phyloP scores from a whole-genome alignment of 2,113 vertebrate species.

The Psittacus erithacus region DNA sequence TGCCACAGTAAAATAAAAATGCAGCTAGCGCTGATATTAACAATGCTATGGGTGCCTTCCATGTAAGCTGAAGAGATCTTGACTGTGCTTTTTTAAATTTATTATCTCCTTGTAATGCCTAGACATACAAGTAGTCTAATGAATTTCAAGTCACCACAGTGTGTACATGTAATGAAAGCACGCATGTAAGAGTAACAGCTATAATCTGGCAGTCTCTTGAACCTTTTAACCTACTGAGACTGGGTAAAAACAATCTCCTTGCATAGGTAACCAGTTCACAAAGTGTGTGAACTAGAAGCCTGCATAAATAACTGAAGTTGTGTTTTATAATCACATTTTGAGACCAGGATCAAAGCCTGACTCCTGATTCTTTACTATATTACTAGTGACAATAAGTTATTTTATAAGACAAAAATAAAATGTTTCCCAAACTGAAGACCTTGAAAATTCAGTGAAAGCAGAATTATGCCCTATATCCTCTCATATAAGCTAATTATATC shows the following conservation, averaged over 20 bases:
- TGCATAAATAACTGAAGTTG: not conserved
- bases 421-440: not conserved
- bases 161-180: constrained; percentile 2
- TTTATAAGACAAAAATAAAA: not conserved
- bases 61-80: not conserved
- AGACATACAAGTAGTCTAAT: not conserved
- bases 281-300: not conserved
- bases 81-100: not conserved
- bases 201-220: constrained; percentile 25
- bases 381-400: not conserved
- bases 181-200: constrained; percentile 24
- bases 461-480: not conserved
- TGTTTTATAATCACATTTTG: not conserved
- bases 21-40: not conserved
- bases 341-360: not conserved
- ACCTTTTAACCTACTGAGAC: constrained; percentile 1
- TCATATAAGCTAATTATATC: not conserved
- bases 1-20: not conserved
- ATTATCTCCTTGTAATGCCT: not conserved
- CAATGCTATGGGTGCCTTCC: not conserved
- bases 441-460: not conserved
- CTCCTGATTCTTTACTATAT: not conserved
- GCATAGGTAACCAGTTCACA: not conserved
- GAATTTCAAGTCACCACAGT: constrained; percentile 17
- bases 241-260: not conserved